Percentiles rank a stretch among this genome's conserved stretches.
These are phyloP conservation scores for Troglohyphantes excavatus DNA, from an alignment of 2,888 invertebrate genomes.

Conservation along the genomic window DNA sequence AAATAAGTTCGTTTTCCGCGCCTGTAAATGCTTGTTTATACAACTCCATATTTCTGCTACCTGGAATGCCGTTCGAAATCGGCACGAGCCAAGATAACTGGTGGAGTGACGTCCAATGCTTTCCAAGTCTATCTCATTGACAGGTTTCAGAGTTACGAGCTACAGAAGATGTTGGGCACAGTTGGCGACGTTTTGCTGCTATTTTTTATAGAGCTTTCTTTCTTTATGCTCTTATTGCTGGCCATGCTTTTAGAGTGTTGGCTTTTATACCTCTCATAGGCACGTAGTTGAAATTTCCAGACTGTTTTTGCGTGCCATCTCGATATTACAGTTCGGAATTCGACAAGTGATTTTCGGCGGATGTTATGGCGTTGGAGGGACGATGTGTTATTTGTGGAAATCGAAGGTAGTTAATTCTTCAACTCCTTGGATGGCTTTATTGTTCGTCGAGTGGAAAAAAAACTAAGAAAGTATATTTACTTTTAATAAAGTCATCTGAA, in stretches of 20 bases:
- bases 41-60: slow-evolving; percentile 20
- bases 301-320: slow-evolving; percentile 51
- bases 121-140: slow-evolving; percentile 65
- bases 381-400: too few species aligned
- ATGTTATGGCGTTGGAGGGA: background rate
- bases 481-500: too few species aligned
- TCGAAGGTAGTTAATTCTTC: too few species aligned
- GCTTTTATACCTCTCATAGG: slow-evolving; percentile 40
- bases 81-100: slow-evolving; percentile 75
- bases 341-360: slow-evolving; percentile 60
- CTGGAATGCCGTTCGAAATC: slow-evolving; percentile 21
- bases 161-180: slow-evolving; percentile 25
- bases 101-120: slow-evolving; percentile 49
- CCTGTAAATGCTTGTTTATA: slow-evolving; percentile 51
- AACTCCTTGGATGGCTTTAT: too few species aligned
- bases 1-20: background rate
- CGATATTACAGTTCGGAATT: slow-evolving; percentile 57
- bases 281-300: slow-evolving; percentile 57
- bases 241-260: background rate
- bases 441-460: too few species aligned
- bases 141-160: slow-evolving; percentile 74
- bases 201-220: background rate
- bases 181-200: background rate
- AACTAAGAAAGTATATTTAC: too few species aligned
- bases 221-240: slow-evolving; percentile 5